Conservation (phyloP, 2,797 vertebrate genomes). For the Microctenopoma stevenorrisi region DNA sequence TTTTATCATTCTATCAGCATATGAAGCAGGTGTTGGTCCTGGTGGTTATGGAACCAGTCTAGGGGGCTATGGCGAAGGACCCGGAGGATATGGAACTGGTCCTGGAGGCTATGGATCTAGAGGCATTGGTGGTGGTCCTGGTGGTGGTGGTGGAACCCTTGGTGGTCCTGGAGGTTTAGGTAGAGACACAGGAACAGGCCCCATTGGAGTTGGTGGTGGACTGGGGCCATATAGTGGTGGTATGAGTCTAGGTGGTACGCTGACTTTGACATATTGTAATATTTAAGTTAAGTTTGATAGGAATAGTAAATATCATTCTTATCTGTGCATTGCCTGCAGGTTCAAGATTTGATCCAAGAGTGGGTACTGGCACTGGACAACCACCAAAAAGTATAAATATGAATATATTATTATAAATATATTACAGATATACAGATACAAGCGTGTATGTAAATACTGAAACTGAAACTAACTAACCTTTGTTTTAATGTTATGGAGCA, state of each 20-base stretch:
- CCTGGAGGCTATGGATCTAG: conserved; percentile 62
- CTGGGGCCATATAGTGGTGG: conserved; percentile 61
- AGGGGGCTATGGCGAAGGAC: conserved; percentile 61
- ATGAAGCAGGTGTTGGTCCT: conserved; percentile 64
- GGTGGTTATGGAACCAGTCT: conserved; percentile 55
- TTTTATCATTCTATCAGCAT: conserved; percentile 57
- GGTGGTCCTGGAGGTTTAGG: conserved; percentile 35
- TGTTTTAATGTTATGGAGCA: conserved; percentile 75
- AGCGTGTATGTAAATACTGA: background rate
- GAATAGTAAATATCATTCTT: background rate
- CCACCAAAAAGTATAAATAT: conserved; percentile 76
- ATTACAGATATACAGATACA: background rate
- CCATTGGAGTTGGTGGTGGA: conserved; percentile 48
- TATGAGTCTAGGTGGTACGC: conserved; percentile 65
- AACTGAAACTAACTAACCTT: conserved; percentile 12
- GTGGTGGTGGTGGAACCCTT: conserved; percentile 49
- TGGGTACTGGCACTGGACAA: conserved; percentile 67
- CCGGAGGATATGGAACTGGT: conserved; percentile 55
- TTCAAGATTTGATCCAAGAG: conserved; percentile 68
- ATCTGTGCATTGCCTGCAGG: conserved; percentile 43
- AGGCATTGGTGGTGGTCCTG: conserved; percentile 54
- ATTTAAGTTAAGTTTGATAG: background rate
- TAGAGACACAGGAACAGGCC: conserved; percentile 40
- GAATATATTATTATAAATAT: background rate
- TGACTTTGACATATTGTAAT: background rate